Conservation (phyloP, 2,797 vertebrate species). For the Neoniphon sammara region DNA sequence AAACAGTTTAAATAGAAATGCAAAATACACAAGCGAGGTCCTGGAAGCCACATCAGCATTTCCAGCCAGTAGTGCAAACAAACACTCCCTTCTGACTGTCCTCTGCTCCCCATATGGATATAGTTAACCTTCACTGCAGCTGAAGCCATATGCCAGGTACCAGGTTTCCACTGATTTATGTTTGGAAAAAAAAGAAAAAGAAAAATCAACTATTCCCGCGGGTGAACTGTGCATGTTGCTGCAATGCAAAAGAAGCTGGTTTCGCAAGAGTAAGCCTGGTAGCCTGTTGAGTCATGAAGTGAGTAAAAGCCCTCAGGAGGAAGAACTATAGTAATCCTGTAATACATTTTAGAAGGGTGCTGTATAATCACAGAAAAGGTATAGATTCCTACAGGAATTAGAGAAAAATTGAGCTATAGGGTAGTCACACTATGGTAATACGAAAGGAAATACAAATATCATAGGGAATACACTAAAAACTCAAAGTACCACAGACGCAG, state of each 20-base stretch:
- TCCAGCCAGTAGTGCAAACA: constrained; percentile 43
- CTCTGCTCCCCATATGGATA: constrained; percentile 63
- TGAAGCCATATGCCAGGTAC: constrained; percentile 40
- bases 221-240: not conserved
- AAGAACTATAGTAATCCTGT: too few relatives aligned
- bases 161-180: constrained; percentile 31
- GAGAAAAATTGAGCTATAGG: too few relatives aligned
- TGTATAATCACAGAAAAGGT: too few relatives aligned
- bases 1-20: constrained; percentile 23
- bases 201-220: not conserved
- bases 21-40: constrained; percentile 36
- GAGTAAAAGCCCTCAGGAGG: too few relatives aligned
- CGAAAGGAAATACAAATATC: too few relatives aligned
- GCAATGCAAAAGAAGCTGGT: not conserved
- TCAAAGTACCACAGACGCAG: too few relatives aligned
- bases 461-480: too few relatives aligned
- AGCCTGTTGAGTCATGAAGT: too few relatives aligned
- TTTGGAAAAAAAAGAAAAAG: too few relatives aligned
- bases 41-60: constrained; percentile 70
- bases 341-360: too few relatives aligned
- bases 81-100: constrained; percentile 42
- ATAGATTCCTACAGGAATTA: too few relatives aligned
- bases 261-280: not conserved
- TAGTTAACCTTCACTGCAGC: constrained; percentile 61
- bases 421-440: too few relatives aligned